These are phyloP conservation scores for Megalopta genalis DNA, from an alignment of 1,140 invertebrate genomes.

Conservation along the genomic window DNA sequence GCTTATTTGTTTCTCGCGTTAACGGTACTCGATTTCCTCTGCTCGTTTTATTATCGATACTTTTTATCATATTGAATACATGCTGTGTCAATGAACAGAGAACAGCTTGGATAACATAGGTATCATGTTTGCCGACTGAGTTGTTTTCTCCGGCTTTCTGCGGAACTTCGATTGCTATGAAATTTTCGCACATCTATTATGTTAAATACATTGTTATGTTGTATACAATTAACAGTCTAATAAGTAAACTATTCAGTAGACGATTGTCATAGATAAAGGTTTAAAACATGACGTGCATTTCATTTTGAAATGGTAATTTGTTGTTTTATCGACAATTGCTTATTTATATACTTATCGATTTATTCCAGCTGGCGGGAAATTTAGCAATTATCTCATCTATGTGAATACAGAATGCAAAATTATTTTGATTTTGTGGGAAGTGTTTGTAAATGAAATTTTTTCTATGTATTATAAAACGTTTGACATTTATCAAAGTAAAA, in stretches of 20 bases:
- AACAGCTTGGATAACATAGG: slow-evolving; percentile 19
- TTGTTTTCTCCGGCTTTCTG: background rate
- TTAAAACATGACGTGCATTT: background rate
- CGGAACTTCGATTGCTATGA: background rate
- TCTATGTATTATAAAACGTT: background rate
- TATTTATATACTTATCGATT: background rate
- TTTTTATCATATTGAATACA: slow-evolving; percentile 7
- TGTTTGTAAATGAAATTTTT: background rate
- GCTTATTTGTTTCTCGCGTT: background rate
- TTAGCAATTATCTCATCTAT: background rate
- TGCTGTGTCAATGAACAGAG: slow-evolving; percentile 5
- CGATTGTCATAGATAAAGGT: background rate
- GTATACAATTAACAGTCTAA: background rate
- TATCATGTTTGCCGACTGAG: slow-evolving; percentile 13
- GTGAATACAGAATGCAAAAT: no score
- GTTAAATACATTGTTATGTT: background rate
- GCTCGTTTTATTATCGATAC: slow-evolving; percentile 12
- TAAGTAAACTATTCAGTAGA: background rate
- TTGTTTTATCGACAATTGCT: background rate
- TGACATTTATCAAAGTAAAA: background rate
- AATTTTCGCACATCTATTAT: background rate
- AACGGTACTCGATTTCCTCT: background rate
- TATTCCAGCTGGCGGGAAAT: slow-evolving; percentile 2
- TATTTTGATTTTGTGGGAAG: no score
- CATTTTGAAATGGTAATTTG: background rate